Conservation (phyloP, 2,797 vertebrate genomes). For the Notolabrus celidotus region DNA sequence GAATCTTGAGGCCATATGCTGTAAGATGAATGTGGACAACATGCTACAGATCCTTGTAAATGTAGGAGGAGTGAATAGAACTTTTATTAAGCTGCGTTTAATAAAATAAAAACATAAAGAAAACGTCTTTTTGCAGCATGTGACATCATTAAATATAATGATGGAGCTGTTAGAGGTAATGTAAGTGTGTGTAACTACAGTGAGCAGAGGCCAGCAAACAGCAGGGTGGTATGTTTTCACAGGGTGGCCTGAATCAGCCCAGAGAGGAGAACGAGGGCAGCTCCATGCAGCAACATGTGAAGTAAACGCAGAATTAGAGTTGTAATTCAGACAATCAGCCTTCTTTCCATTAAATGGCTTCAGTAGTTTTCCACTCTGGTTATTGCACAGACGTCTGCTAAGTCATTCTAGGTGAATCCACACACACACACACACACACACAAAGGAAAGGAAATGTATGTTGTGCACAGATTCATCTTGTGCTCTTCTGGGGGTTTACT, state of each 20-base stretch:
- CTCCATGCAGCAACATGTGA: constrained; percentile 39
- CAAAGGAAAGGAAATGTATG: constrained; percentile 56
- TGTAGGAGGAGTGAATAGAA: constrained; percentile 33
- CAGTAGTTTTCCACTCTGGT: constrained; percentile 62
- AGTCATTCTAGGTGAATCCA: constrained; percentile 18
- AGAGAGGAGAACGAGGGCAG: constrained; percentile 13
- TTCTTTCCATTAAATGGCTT: constrained; percentile 2
- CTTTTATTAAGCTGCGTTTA: constrained; percentile 15
- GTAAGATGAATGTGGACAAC: constrained; percentile 19
- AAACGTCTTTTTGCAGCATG: constrained; percentile 39
- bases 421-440: constrained; percentile 23
- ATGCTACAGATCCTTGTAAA: constrained; percentile 25
- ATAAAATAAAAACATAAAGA: constrained; percentile 42
- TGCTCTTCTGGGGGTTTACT: constrained; percentile 42
- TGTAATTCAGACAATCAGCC: constrained; percentile 37
- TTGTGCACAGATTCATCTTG: constrained; percentile 32
- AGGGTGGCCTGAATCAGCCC: constrained; percentile 31
- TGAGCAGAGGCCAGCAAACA: constrained; percentile 30
- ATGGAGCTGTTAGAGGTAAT: constrained; percentile 28
- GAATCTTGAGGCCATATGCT: constrained; percentile 44
- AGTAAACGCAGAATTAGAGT: constrained; percentile 35
- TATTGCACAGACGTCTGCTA: constrained; percentile 22
- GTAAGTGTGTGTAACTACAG: constrained; percentile 13
- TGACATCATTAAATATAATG: constrained; percentile 57
- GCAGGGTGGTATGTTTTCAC: constrained; percentile 36